Base-by-base conservation (phyloP, 2,113 vertebrate species). In the Anarhynchus alexandrinus region DNA sequence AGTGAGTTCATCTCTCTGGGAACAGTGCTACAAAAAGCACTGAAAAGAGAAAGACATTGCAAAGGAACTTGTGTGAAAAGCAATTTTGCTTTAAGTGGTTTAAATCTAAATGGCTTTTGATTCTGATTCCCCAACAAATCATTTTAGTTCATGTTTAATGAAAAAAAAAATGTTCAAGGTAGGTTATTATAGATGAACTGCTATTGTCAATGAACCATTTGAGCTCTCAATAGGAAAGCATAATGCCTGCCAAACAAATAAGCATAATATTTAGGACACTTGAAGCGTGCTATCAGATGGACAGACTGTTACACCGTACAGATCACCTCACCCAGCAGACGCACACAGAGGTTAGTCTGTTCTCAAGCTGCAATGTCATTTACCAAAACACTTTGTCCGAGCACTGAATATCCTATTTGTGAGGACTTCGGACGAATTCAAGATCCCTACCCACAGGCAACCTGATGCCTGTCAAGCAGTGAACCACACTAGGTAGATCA, bases 181-280 rank as follows among this genome's bases (percentile, higher is more conserved):
- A 82, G 58, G 47, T 89, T 47, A 61, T 72, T 67, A 59, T 2
- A 86, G 69, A 76, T 57, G 0, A 94, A 84, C 65, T 93, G 40
- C 58, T 85, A 38, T 57, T 80, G 62, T 26, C 54, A 76, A n/a
- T 25, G 77, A 94, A 92, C 27, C 40, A 65, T 84, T 72, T 6
- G 6, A 82, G 40, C 25, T 91, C 73, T 88, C 78, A 62, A 9
- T 8, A 92, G 61, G 43, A 83, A 85, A 81, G 43, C 30, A 58
- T 34, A 89, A 85, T n/a, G 42, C 40, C 81, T 97, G 81, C 58
- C 81, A 93, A 92, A 85, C 40, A 95, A 94, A 95, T 26, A 93
- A 82, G 82, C 69, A 82, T 74, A 82, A 58, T 82, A 94, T 96
- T 94, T 91, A 85, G 77, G 82, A 67, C 69, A 84, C 49, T 65